Percentiles rank a stretch among this genome's conserved stretches.
These are phyloP conservation scores for Dryoscopus gambensis DNA, from an alignment of 2,113 vertebrate species.

Conservation along the genomic window DNA sequence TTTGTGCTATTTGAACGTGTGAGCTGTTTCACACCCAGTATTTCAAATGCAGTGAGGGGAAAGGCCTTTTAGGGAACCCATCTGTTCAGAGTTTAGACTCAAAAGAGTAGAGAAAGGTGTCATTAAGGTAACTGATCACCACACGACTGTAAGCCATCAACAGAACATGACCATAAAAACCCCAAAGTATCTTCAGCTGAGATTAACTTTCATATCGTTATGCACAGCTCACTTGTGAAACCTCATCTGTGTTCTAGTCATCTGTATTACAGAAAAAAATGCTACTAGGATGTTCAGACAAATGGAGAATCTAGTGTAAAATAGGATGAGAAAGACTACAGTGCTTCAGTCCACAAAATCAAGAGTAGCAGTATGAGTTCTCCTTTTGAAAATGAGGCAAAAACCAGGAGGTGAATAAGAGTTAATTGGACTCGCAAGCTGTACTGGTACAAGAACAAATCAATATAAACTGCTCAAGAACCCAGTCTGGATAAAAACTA, in stretches of 20 bases:
- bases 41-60: background rate
- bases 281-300: background rate
- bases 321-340: background rate
- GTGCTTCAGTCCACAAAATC: background rate
- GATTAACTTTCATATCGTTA: background rate
- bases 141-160: background rate
- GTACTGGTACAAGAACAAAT: background rate
- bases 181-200: background rate
- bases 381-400: background rate
- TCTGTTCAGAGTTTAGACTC: background rate
- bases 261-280: background rate
- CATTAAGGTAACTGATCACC: background rate
- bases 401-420: background rate
- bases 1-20: background rate
- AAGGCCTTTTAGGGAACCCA: background rate
- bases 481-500: background rate
- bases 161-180: background rate
- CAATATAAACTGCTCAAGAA: background rate
- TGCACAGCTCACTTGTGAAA: background rate
- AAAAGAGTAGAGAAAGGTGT: background rate
- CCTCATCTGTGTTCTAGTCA: background rate
- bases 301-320: background rate
- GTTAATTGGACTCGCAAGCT: background rate
- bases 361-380: background rate
- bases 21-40: background rate